A percentile compares a stretch with the other conserved stretches of the same genome.
These are phyloP conservation scores for Clinocottus analis DNA, from an alignment of 2,113 vertebrate genomes.

Conservation along the genomic window DNA sequence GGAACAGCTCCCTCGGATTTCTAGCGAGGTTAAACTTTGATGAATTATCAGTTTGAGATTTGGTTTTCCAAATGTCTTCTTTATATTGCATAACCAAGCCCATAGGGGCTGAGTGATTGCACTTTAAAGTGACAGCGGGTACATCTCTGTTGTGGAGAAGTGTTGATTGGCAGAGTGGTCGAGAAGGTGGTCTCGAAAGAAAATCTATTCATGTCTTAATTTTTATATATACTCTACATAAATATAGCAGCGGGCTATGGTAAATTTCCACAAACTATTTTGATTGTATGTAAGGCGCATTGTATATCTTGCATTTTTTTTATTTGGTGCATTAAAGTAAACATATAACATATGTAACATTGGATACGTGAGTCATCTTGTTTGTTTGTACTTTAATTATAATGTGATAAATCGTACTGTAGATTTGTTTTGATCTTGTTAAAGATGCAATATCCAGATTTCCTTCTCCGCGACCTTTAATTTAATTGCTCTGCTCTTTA, in stretches of 20 bases:
- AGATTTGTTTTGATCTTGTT: slow-evolving; percentile 14
- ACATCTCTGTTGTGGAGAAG: background rate
- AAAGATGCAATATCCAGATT: background rate
- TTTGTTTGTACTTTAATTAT: background rate
- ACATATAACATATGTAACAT: background rate
- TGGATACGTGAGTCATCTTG: background rate
- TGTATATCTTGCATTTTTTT: background rate
- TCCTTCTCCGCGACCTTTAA: background rate
- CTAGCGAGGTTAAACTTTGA: background rate
- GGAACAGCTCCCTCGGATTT: background rate
- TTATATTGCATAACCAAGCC: background rate
- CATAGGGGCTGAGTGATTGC: background rate
- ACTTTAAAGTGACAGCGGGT: background rate
- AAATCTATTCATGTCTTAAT: too few relatives aligned
- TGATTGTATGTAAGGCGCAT: background rate
- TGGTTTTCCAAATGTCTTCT: background rate
- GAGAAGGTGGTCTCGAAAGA: background rate
- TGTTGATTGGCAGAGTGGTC: slow-evolving; percentile 2
- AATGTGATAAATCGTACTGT: background rate
- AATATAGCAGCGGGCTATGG: too few relatives aligned
- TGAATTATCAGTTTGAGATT: background rate
- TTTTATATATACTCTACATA: too few relatives aligned
- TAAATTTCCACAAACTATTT: background rate
- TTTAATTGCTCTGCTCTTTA: background rate
- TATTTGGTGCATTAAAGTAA: background rate